These are phyloP conservation scores for Acronicta alni DNA, from an alignment of 2,888 invertebrate genomes.

Conservation along the genomic window DNA sequence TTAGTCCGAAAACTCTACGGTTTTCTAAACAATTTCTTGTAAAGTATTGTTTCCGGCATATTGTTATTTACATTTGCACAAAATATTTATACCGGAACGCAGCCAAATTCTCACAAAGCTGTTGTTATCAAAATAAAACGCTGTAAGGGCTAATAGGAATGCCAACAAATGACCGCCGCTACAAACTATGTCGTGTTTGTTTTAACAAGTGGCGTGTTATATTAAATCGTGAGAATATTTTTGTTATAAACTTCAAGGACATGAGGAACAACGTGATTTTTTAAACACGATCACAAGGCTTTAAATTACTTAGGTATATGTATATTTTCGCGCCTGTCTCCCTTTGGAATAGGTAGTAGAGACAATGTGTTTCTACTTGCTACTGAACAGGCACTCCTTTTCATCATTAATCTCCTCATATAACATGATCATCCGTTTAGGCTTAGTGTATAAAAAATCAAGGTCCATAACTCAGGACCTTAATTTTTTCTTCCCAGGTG, in stretches of 20 bases:
- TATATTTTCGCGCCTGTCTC: too few relatives aligned
- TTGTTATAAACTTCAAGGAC: conserved; percentile 20
- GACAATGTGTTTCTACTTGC: too few relatives aligned
- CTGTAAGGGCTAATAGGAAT: conserved; percentile 24
- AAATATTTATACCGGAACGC: conserved; percentile 41
- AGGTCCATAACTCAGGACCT: too few relatives aligned
- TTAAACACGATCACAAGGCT: not conserved
- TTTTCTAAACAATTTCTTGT: conserved; percentile 34
- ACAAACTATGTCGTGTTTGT: conserved; percentile 66
- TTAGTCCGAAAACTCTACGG: conserved; percentile 4
- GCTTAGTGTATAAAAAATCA: too few relatives aligned
- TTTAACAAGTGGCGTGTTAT: conserved; percentile 70
- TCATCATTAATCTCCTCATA: too few relatives aligned
- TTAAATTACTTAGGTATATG: too few relatives aligned
- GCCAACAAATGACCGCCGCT: conserved; percentile 42
- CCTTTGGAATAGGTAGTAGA: too few relatives aligned
- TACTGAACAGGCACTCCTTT: too few relatives aligned
- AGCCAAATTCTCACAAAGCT: conserved; percentile 31
- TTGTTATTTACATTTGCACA: conserved; percentile 16
- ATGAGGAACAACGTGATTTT: not conserved
- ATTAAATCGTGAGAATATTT: conserved; percentile 62
- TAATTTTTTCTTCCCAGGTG: too few relatives aligned
- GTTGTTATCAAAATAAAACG: conserved; percentile 21
- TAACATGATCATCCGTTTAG: too few relatives aligned
- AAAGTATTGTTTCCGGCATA: conserved; percentile 11